Evolutionary conservation across 2,888 invertebrate species (phyloP).

Genomic region (Spisula subtruncata): DNA sequence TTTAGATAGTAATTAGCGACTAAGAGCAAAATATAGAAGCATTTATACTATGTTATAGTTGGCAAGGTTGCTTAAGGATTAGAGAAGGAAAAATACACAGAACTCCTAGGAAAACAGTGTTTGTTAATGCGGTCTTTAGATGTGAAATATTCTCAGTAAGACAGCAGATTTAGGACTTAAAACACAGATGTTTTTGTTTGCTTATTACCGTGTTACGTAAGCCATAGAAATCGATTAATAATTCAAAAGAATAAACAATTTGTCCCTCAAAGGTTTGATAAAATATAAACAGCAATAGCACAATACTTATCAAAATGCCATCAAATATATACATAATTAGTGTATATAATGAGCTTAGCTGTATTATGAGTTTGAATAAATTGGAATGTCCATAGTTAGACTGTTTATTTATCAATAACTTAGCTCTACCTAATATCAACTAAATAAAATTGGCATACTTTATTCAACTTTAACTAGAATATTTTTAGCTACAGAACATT

Average conservation of each 20-base stretch:
- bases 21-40: neutral
- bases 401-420: too few relatives aligned
- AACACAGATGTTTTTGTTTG: neutral
- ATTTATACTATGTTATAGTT: constrained; percentile 1
- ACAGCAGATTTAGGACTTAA: neutral
- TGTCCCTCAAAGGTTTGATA: neutral
- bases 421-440: too few relatives aligned
- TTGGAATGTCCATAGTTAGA: too few relatives aligned
- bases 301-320: neutral
- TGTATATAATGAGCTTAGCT: neutral
- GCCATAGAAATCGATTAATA: neutral
- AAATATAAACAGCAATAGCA: neutral
- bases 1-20: constrained; percentile 8
- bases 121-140: neutral
- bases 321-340: neutral
- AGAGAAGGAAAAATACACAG: neutral
- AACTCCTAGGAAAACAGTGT: neutral
- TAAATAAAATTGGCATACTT: too few relatives aligned
- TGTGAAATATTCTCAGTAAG: neutral
- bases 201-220: neutral
- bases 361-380: neutral
- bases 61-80: neutral
- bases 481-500: too few relatives aligned
- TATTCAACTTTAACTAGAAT: too few relatives aligned
- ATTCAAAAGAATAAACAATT: constrained; percentile 12